Base-by-base conservation (phyloP, 2,888 invertebrate genomes). In the Clitarchus hookeri region DNA sequence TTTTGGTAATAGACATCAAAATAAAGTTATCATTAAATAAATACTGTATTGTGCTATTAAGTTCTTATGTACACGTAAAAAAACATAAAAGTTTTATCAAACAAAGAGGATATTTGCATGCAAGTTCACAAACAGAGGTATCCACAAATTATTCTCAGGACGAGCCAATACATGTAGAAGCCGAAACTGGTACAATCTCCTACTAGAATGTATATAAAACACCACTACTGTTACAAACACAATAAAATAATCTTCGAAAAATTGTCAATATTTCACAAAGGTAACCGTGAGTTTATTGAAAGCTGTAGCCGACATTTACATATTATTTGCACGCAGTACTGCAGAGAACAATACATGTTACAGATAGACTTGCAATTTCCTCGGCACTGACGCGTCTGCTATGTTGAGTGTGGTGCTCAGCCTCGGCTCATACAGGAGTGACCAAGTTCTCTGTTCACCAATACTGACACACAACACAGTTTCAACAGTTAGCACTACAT, bases 21-120 rank as follows among this genome's bases (percentile, higher is more conserved):
- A 36, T 36, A 3, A 36, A 36, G 36, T 36, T 36, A 65, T 65
- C 19, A 65, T 65, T 65, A 65, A 65, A 65, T 65, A 65, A 65
- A 65, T 65, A 65, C 65, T 65, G 65, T 65, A 65, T 65, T 65
- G 65, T 65, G 65, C 65, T 65, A 65, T 65, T 65, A 65, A n/a
- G 23, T 65, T 65, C 8, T 65, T 23, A 65, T 65, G 16, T 65
- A 65, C 65, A 65, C 0, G 65, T 65, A 65, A 65, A 65, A 65
- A 48, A 65, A 65, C 65, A 65, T 65, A 65, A 65, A 65, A 65
- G 16, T n/a, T 65, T 19, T 11, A 23, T 23, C 0, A 65, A 65
- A 65, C 65, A 65, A 53, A 53, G 13, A 53, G 11, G 16, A 16
- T 23, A 16, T 12, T 0, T 4, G 65, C 0, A n/a, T 19, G 65